A percentile compares a stretch with the other conserved stretches of the same genome.
These are phyloP conservation scores for Chrysomela aeneicollis DNA, from an alignment of 2,888 invertebrate species.

Conservation along the genomic window DNA sequence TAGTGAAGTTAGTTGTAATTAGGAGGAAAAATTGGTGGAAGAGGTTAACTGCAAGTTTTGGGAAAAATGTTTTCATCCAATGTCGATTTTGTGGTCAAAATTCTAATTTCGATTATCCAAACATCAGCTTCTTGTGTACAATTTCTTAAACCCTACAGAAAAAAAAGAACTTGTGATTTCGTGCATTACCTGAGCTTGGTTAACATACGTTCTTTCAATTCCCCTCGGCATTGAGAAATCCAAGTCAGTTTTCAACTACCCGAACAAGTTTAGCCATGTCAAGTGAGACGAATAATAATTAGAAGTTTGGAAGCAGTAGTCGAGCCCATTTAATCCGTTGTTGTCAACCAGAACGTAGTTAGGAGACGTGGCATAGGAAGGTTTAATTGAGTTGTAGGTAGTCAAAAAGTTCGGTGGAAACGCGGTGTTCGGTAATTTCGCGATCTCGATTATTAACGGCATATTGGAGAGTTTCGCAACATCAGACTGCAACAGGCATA, in stretches of 20 bases:
- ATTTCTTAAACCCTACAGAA: no score
- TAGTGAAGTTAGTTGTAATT: no score
- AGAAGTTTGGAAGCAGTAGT: constrained; percentile 21
- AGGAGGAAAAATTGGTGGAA: no score
- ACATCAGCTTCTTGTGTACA: no score
- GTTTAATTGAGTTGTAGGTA: neutral
- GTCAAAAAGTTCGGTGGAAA: neutral
- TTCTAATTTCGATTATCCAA: no score
- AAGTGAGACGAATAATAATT: constrained; percentile 24
- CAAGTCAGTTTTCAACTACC: constrained; percentile 6
- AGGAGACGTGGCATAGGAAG: neutral
- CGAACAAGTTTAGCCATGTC: constrained; percentile 22
- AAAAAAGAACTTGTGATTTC: no score
- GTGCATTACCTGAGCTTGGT: neutral
- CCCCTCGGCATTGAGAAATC: no score
- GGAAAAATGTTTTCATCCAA: no score
- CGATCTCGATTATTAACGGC: neutral
- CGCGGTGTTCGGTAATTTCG: neutral
- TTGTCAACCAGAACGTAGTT: neutral
- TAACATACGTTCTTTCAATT: constrained; percentile 1
- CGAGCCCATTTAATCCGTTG: constrained; percentile 7
- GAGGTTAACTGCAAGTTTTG: no score
- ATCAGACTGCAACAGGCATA: neutral
- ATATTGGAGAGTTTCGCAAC: neutral
- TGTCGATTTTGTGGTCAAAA: no score